Evolutionary conservation across 2,113 vertebrate genomes (phyloP).

Genomic region (Odontesthes bonariensis): DNA sequence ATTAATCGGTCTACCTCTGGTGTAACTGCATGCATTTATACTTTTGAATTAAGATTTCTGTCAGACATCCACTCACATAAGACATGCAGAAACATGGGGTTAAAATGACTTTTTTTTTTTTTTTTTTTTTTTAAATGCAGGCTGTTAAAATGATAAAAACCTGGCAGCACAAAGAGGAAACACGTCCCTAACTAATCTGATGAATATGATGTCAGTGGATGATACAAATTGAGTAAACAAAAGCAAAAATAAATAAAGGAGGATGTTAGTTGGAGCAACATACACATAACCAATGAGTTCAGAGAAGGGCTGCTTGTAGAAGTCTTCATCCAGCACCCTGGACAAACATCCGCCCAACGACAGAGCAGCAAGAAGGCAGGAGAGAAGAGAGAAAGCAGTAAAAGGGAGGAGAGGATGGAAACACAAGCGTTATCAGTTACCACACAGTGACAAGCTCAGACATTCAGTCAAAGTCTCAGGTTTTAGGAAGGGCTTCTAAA

Average conservation of each 20-base stretch:
- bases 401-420: constrained; percentile 80
- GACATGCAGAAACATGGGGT: constrained; percentile 44
- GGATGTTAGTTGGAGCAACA: constrained; percentile 95
- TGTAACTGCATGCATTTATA: constrained; percentile 48
- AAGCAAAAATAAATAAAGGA: constrained; percentile 57
- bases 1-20: constrained; percentile 15
- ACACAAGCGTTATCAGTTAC: constrained; percentile 59
- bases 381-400: constrained; percentile 91
- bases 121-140: background rate
- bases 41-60: constrained; percentile 11
- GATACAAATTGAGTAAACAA: constrained; percentile 22
- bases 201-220: constrained; percentile 17
- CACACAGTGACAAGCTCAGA: constrained; percentile 25
- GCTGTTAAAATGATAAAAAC: constrained; percentile 6
- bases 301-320: constrained; percentile 99
- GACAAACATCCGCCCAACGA: constrained; percentile 88
- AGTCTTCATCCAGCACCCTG: constrained; percentile 99
- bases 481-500: background rate
- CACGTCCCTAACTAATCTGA: constrained; percentile 18
- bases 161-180: constrained; percentile 17
- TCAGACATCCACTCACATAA: constrained; percentile 38
- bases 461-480: constrained; percentile 7
- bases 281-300: constrained; percentile 99
- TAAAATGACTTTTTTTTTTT: background rate
- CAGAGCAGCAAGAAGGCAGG: constrained; percentile 88